Base-by-base conservation (phyloP, 2,888 invertebrate species). In the Anarsia innoxiella region DNA sequence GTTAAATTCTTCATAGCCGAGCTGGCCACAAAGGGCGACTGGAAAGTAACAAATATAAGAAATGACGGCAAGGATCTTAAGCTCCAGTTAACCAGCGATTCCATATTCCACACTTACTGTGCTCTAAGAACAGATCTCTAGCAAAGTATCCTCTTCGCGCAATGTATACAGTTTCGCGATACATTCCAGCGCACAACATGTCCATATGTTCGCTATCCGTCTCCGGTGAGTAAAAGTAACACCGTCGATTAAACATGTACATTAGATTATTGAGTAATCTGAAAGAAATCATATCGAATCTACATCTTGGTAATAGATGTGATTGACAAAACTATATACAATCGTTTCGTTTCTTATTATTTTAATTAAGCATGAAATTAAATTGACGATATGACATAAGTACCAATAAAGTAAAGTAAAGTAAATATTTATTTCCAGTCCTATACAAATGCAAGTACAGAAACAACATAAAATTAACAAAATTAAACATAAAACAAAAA, bases 101-200 rank as follows among this genome's bases (percentile, higher is more conserved):
- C n/a, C n/a, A n/a, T n/a, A n/a, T n/a, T n/a, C n/a, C n/a, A n/a
- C n/a, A 27, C 37, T 33, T 43, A 49, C 48, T 45, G 12, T 59
- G 57, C 38, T 61, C 56, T 37, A 59, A 42, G 33, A 56, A 61
- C 2, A 59, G 23, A 35, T 59, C 60, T 12, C 55, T 47, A 3
- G 44, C 37, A 35, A 56, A 61, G 37, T 40, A 59, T 3, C 59
- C 59, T 2, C 52, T 41, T 9, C 57, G 44, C 1, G 56, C 56
- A 2, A 59, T 13, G 33, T 61, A 61, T 1, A 61, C 56, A 0
- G 51, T 37, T 37, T 61, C 60, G 2, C 59, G 48, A 39, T 52
- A 59, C 56, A 59, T 59, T 16, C 42, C 43, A 2, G 60, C 44
- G 33, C 60, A 59, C 4, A 61, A 36, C 13, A 29, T 37, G 2